Base-by-base conservation (phyloP, 2,888 invertebrate species). In the Cheilosia soror region DNA sequence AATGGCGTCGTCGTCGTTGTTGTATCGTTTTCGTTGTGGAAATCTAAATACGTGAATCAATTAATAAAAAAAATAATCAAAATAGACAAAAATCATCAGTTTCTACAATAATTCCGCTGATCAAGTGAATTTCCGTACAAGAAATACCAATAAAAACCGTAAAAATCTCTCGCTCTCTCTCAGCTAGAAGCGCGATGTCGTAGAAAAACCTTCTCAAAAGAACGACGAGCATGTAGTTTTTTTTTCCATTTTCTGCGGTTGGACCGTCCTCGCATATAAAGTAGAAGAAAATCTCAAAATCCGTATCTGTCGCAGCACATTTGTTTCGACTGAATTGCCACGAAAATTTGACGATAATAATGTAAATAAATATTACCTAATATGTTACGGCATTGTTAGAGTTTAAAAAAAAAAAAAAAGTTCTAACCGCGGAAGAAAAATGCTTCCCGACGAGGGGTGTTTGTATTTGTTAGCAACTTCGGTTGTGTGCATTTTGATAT, bases 1-100 rank as follows among this genome's bases (percentile, higher is more conserved):
- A 85, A 85, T 85, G 85, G 85, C 85, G 85, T 85, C 85, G 81
- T 85, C 85, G 81, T 85, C 81, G 81, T 85, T 76, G 81, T 85
- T 71, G 75, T 81, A 75, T 76, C 81, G 81, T 81, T 76, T 72
- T 81, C 75, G 58, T 85, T 81, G 62, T 71, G 81, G 72, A 85
- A 72, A 76, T 77, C 71, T 72, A 53, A 76, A 85, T 72, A 72
- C 20, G 77, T 77, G 77, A 78, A 62, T 47, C 51, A 40, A 76
- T 71, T 66, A 53, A 69, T 75, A 66, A 75, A 58, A 58, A 76
- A 66, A 20, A 20, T 20, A 20, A 72, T 47, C 25, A 13, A 68
- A 72, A 72, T 49, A 57, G 47, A 72, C 42, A 9, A 58, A 44
- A 7, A 40, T n/a, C 37, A 51, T 40, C 27, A 60, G 11, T 40